Percentiles rank a stretch among this genome's conserved stretches.
Conservation (phyloP, 2,888 invertebrate species). For the Chrysolina oricalcia region DNA sequence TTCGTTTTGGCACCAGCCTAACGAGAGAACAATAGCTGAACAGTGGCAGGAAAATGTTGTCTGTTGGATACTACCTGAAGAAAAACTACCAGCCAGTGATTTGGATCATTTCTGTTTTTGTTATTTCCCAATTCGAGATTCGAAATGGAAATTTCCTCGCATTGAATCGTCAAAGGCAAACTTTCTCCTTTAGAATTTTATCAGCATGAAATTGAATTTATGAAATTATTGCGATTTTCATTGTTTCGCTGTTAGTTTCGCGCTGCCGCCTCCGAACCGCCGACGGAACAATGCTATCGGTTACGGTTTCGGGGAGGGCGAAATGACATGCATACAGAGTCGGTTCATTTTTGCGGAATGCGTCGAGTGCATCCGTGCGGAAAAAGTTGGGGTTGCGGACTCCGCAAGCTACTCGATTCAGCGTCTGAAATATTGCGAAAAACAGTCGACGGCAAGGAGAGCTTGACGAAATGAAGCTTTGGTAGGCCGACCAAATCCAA, state of each 20-base stretch:
- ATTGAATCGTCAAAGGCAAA: background rate
- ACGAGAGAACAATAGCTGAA: no score
- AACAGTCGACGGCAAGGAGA: conserved; percentile 35
- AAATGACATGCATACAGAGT: conserved; percentile 66
- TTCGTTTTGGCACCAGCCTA: no score
- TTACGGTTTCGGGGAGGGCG: conserved; percentile 62
- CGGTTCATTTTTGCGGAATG: conserved; percentile 65
- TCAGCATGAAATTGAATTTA: conserved; percentile 20
- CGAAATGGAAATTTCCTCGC: background rate
- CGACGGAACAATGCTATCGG: conserved; percentile 63
- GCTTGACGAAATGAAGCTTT: background rate
- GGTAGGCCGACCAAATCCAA: background rate
- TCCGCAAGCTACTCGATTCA: conserved; percentile 23
- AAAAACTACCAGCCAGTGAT: no score
- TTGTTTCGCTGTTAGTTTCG: conserved; percentile 50
- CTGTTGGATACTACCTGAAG: no score
- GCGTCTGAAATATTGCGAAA: conserved; percentile 34
- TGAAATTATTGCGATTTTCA: conserved; percentile 11
- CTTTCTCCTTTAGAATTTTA: conserved; percentile 10
- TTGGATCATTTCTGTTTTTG: background rate
- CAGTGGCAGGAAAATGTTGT: no score
- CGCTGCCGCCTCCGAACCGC: conserved; percentile 58
- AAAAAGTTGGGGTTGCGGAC: conserved; percentile 58
- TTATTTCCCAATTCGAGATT: background rate
- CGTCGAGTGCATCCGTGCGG: conserved; percentile 62